A percentile compares a stretch with the other conserved stretches of the same genome.
phyloP scores from a whole-genome alignment of 2,888 invertebrate genomes.

The Chrysopilus asiliformis region DNA sequence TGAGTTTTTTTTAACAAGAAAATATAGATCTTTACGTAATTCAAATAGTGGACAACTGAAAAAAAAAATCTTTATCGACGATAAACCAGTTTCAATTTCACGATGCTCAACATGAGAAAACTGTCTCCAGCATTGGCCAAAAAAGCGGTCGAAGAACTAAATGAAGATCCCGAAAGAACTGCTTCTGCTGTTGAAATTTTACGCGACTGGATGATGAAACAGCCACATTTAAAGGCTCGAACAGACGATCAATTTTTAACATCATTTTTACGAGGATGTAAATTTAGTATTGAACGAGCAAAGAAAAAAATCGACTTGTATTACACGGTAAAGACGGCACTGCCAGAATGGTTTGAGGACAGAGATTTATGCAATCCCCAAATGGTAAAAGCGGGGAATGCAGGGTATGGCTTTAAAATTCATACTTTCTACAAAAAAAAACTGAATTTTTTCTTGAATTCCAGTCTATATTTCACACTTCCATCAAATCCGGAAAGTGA shows the following conservation, averaged over 20 bases:
- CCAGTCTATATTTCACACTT: too few relatives aligned
- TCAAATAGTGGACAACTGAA: too few relatives aligned
- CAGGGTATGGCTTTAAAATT: slow-evolving; percentile 22
- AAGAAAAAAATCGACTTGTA: slow-evolving; percentile 44
- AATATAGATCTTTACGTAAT: too few relatives aligned
- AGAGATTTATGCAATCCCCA: slow-evolving; percentile 20
- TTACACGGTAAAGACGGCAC: slow-evolving; percentile 41
- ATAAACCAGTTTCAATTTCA: too few relatives aligned
- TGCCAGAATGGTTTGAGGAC: slow-evolving; percentile 42
- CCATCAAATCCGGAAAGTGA: too few relatives aligned
- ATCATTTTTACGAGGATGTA: slow-evolving; percentile 41
- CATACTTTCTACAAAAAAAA: too few relatives aligned
- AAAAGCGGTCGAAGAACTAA: slow-evolving; percentile 35
- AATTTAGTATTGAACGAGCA: slow-evolving; percentile 40
- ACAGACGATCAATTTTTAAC: slow-evolving; percentile 38
- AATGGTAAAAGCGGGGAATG: slow-evolving; percentile 5
- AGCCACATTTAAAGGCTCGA: slow-evolving; percentile 32
- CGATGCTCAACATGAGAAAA: slow-evolving; percentile 20
- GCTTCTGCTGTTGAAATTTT: slow-evolving; percentile 34
- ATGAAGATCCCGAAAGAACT: slow-evolving; percentile 35
- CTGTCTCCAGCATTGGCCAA: slow-evolving; percentile 25
- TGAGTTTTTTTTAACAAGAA: too few relatives aligned
- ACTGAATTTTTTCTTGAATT: too few relatives aligned
- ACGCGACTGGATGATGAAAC: slow-evolving; percentile 38
- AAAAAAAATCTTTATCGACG: too few relatives aligned